phyloP scores from a whole-genome alignment of 2,797 vertebrate species.

The Myotis daubentonii region DNA sequence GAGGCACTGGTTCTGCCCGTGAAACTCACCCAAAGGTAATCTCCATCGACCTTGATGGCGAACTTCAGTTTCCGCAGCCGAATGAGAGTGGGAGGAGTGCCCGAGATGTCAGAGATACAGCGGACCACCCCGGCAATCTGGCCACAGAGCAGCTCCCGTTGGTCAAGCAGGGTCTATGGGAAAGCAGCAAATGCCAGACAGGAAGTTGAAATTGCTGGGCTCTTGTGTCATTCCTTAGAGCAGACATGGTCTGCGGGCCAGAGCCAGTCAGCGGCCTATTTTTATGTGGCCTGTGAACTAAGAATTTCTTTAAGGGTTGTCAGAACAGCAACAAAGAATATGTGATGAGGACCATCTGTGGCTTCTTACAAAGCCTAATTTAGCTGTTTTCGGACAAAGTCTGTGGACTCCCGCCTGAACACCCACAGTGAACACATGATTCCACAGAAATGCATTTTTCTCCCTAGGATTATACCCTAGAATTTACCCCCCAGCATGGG shows the following conservation, averaged over 20 bases:
- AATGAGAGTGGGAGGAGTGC: constrained; percentile 87
- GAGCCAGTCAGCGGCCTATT: not conserved
- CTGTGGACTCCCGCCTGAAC: fast-evolving
- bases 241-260: not conserved
- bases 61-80: constrained; percentile 92
- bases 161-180: constrained; percentile 90
- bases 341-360: fast-evolving
- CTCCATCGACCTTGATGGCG: constrained; percentile 89
- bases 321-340: not conserved
- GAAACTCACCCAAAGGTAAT: constrained; percentile 94
- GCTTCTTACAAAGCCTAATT: not conserved
- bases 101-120: constrained; percentile 92
- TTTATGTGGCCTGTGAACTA: not conserved
- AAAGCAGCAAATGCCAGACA: not conserved
- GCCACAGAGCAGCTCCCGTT: constrained; percentile 95
- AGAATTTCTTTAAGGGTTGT: not conserved
- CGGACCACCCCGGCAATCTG: constrained; percentile 94
- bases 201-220: not conserved
- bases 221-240: fast-evolving
- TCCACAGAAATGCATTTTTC: not conserved
- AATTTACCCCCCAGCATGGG: not conserved
- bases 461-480: not conserved
- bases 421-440: not conserved
- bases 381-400: not conserved
- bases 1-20: fast-evolving